Percentiles rank a stretch among this genome's conserved stretches.
Conservation (phyloP, 1,140 invertebrate genomes). For the Drosophila gunungcola region DNA sequence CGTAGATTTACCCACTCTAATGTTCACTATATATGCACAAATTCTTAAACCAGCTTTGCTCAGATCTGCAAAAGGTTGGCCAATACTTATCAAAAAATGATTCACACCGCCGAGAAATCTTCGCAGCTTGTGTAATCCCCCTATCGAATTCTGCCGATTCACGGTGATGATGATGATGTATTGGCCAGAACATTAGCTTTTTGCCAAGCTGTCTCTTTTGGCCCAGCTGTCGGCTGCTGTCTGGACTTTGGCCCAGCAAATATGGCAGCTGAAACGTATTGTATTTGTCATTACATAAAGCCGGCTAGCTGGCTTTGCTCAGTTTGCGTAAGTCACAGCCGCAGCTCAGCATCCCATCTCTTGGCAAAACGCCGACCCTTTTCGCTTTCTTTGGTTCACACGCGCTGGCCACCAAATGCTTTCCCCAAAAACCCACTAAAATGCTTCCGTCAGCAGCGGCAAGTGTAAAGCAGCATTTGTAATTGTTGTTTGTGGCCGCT, state of each 20-base stretch:
- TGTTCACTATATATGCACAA: conserved; percentile 11
- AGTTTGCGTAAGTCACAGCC: conserved; percentile 69
- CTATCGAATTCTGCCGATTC: conserved; percentile 54
- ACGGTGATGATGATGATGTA: conserved; percentile 61
- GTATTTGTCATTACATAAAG: conserved; percentile 68
- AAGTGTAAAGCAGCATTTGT: conserved; percentile 77
- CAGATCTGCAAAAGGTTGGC: conserved; percentile 19
- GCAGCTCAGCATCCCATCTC: conserved; percentile 43
- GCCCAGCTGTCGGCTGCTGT: conserved; percentile 5
- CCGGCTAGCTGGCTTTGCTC: conserved; percentile 33
- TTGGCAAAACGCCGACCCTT: conserved; percentile 64
- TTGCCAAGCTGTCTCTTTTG: conserved; percentile 9
- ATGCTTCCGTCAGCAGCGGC: conserved; percentile 76
- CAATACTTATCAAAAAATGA: conserved; percentile 28
- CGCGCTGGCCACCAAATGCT: conserved; percentile 71
- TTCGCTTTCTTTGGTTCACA: conserved; percentile 80
- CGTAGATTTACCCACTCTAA: too few relatives aligned
- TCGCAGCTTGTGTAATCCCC: conserved; percentile 30
- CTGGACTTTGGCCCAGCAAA: conserved; percentile 65
- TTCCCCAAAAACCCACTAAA: conserved; percentile 74
- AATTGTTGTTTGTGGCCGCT: conserved; percentile 60
- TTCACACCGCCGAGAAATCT: conserved; percentile 13
- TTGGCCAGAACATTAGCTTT: conserved; percentile 56
- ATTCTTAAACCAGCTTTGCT: not conserved
- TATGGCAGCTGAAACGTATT: conserved; percentile 53